Base-by-base conservation (phyloP, 2,113 vertebrate genomes). In the Zeus faber region DNA sequence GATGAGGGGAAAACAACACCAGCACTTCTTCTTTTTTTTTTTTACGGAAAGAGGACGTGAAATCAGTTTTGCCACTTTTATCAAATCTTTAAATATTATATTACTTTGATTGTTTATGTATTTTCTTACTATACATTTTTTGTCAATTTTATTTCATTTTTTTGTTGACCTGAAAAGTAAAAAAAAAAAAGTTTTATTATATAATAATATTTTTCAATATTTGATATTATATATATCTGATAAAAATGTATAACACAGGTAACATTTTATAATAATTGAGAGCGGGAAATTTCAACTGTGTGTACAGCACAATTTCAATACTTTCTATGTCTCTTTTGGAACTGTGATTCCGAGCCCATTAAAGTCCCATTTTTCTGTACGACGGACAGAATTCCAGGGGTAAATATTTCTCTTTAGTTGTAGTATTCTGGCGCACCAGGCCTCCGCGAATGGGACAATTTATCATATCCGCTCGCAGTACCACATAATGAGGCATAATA, bases 361-460 rank as follows among this genome's bases (percentile, higher is more conserved):
- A 67, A 51, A 44, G 61, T 68, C 79, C 25, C 46, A 37, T 58
- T 71, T 51, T 62, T 49, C 47, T 60, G 49, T 52, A 48, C 76
- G 71, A 74, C 55, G 62, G 61, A 61, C 58, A 77, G 39, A 72
- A 74, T 49, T 72, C 47, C 40, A 50, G 54, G 63, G 58, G 65
- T 79, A 81, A 85, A 87, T 78, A 81, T 80, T 78, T 74, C 72
- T 74, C 65, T 77, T 79, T 79, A n/a, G n/a, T n/a, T 82, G 70
- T 72, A 55, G 74, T 76, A 78, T 81, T 77, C 67, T 37, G 11
- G 33, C n/a, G n/a, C 6, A 37, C 5, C 72, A 70, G 67, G 70
- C 74, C 57, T 55, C 49, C 21, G 2, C 9, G 41, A 16, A 64
- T 62, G 49, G 49, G 29, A 58, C 37, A 72, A 64, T 79, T 69